Conservation (phyloP, 2,888 invertebrate genomes). For the Trichopria drosophilae region DNA sequence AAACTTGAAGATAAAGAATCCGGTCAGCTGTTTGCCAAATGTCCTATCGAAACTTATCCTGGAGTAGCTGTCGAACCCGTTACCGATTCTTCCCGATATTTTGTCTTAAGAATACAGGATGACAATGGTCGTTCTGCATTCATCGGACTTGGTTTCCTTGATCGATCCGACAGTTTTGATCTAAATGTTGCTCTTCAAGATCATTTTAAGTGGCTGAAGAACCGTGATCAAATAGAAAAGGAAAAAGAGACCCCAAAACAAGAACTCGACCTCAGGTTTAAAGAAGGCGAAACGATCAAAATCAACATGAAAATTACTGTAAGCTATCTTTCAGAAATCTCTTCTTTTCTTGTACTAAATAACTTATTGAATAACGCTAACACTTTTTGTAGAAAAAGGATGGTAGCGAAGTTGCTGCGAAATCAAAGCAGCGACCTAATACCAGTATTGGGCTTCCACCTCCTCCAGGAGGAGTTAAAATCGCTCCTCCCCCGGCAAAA, state of each 20-base stretch:
- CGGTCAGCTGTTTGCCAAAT: constrained; percentile 94
- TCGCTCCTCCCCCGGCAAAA: constrained; percentile 74
- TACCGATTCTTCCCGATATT: constrained; percentile 96
- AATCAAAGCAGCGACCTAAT: constrained; percentile 67
- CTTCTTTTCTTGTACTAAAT: background rate
- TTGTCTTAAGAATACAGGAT: constrained; percentile 93
- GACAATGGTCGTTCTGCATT: constrained; percentile 93
- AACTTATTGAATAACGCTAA: constrained; percentile 12
- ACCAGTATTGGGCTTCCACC: constrained; percentile 73
- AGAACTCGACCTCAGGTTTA: constrained; percentile 93
- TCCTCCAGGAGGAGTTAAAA: constrained; percentile 76
- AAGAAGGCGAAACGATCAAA: constrained; percentile 99
- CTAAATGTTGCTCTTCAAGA: constrained; percentile 97
- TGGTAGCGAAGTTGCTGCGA: constrained; percentile 73
- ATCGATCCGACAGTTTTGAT: constrained; percentile 98
- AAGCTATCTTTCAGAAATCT: constrained; percentile 45
- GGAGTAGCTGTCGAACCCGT: constrained; percentile 94
- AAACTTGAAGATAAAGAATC: constrained; percentile 94
- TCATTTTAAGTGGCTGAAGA: constrained; percentile 93
- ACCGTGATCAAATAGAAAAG: constrained; percentile 77
- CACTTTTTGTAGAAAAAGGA: constrained; percentile 76
- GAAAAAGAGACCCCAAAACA: constrained; percentile 76
- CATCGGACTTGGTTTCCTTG: constrained; percentile 96
- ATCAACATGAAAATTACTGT: constrained; percentile 97
- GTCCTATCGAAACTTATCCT: constrained; percentile 94